phyloP scores from a whole-genome alignment of 2,797 vertebrate genomes.

The Phataginus tricuspis region DNA sequence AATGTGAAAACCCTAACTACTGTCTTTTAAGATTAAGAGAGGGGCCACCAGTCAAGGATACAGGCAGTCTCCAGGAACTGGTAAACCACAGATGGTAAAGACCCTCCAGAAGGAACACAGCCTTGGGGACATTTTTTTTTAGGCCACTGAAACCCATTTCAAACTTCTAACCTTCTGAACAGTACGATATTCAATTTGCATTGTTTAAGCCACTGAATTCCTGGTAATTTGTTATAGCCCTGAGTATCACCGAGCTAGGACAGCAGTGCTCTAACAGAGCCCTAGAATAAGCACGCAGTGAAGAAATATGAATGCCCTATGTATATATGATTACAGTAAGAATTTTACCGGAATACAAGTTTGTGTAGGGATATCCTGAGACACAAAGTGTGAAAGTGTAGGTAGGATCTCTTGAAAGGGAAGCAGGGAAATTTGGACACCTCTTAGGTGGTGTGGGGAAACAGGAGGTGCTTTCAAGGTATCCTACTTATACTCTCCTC shows the following conservation, averaged over 20 bases:
- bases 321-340: background rate
- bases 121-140: background rate
- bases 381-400: background rate
- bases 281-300: background rate
- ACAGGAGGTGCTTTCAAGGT: background rate
- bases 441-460: background rate
- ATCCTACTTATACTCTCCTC: background rate
- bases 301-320: background rate
- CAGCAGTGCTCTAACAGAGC: background rate
- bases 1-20: background rate
- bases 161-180: background rate
- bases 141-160: background rate
- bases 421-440: background rate
- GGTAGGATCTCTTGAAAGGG: background rate
- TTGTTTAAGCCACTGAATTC: background rate
- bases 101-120: background rate
- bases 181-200: background rate
- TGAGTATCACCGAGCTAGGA: background rate
- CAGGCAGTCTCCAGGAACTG: background rate
- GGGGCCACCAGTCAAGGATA: background rate
- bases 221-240: background rate
- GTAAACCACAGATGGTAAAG: background rate
- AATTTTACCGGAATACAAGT: background rate
- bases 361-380: background rate
- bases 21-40: background rate